phyloP scores from a whole-genome alignment of 2,888 invertebrate genomes.

The Podabrus alpinus region DNA sequence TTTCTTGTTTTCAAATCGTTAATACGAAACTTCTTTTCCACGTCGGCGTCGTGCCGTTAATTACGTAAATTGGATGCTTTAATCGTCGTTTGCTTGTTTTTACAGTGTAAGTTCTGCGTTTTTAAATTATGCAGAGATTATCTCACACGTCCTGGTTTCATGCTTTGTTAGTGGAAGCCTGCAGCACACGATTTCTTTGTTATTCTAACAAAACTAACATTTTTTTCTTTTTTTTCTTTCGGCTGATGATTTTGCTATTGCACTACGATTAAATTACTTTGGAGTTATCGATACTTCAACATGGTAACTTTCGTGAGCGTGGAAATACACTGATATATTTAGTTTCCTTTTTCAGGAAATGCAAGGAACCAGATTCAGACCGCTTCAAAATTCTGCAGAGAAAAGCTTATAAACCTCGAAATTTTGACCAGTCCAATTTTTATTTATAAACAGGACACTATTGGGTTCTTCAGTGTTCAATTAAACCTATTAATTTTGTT shows the following conservation, averaged over 20 bases:
- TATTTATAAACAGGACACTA: too few species aligned
- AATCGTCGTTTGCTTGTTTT: neutral
- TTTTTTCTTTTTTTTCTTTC: neutral
- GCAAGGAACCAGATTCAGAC: neutral
- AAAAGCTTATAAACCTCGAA: too few species aligned
- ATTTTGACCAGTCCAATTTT: too few species aligned
- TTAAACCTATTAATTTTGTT: too few species aligned
- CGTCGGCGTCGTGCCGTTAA: neutral
- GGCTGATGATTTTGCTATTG: neutral
- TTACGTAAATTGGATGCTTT: neutral
- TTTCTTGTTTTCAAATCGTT: neutral
- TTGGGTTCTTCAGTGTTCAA: too few species aligned
- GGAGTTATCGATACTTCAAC: neutral
- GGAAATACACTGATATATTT: neutral
- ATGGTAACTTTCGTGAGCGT: neutral
- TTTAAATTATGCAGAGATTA: neutral
- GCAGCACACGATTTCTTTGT: neutral
- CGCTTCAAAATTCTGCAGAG: too few species aligned
- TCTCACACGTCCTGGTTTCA: neutral
- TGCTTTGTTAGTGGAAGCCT: neutral
- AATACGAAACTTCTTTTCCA: neutral
- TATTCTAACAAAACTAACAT: neutral
- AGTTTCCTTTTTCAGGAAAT: neutral
- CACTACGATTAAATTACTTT: neutral
- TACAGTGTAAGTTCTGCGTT: neutral